Conservation (phyloP, 1,140 invertebrate genomes). For the Heliconius melpomene region DNA sequence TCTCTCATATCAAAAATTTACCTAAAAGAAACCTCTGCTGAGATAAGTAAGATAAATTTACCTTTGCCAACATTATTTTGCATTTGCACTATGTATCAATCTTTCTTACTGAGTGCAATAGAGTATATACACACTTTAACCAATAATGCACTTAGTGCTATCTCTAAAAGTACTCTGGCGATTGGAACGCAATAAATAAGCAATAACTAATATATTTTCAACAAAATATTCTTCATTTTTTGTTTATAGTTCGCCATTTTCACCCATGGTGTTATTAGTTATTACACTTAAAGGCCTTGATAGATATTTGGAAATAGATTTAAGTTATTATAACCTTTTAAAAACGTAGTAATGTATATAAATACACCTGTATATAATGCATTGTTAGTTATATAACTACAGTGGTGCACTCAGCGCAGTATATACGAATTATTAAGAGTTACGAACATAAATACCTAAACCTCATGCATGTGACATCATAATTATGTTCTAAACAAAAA, state of each 20-base stretch:
- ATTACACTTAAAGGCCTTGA: slow-evolving; percentile 15
- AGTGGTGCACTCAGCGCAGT: background rate
- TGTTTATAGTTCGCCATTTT: slow-evolving; percentile 18
- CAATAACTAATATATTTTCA: background rate
- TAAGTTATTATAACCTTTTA: background rate
- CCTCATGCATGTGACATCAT: background rate
- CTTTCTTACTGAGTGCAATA: too few species aligned
- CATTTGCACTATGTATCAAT: too few species aligned
- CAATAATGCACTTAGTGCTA: background rate
- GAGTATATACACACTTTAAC: background rate
- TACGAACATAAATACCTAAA: slow-evolving; percentile 3
- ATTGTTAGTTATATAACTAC: slow-evolving; percentile 8
- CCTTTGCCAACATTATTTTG: too few species aligned
- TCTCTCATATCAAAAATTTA: too few species aligned
- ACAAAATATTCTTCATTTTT: background rate
- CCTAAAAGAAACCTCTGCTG: too few species aligned
- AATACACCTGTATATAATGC: background rate
- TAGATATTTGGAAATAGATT: background rate
- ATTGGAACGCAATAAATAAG: background rate
- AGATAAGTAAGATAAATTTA: too few species aligned
- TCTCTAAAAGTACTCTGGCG: background rate
- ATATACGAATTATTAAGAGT: background rate
- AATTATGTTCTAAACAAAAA: slow-evolving; percentile 19
- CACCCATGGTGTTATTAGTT: background rate
- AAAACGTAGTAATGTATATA: background rate